Evolutionary conservation across 2,888 invertebrate genomes (phyloP), one percentile per base, ranked within the genome.

Genomic region (Epirrhoe tristata): DNA sequence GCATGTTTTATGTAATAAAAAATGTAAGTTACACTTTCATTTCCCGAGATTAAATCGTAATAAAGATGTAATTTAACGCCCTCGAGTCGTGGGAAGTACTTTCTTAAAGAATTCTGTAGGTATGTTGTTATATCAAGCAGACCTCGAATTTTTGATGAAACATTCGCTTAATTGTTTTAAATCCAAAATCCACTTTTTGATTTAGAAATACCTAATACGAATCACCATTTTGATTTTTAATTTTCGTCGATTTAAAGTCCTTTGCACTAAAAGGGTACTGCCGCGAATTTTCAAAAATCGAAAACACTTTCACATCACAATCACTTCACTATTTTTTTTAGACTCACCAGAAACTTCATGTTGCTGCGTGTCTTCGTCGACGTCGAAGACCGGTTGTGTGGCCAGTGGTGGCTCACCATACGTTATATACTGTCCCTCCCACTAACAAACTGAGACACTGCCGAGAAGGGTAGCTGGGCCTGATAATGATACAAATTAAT

Each of bases 281-380:
- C 55, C 16, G 46, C 10, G n/a, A 52, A 16, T 51, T 59, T 63
- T 54, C 3, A n/a, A 52, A 66, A 66, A 66, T 65, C 63, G 58
- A 58, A 67, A 67, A 59, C 71, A 71, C 71, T 70, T 64, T 70
- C 70, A 59, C 66, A 31, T 63, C 74, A 74, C 74, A 67, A 54
- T 67, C 72, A 72, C 72, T 70, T 53, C 74, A 72, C 73, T 58
- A 59, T 78, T 76, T 34, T 34, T 34, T 73, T 75, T 74, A 55
- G 73, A 92, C 93, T 93, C 88, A 93, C 93, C 93, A 89, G 87
- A 80, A 86, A 84, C 92, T 93, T 93, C 93, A 93, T 93, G 91
- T 89, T 91, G 93, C 88, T 87, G 79, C 77, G 83, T 77, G 89
- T 91, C 91, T 90, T 86, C 92, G 90, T 83, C 78, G 79, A 78